These are phyloP conservation scores for Agrochola lota DNA, from an alignment of 2,888 invertebrate genomes.

Conservation along the genomic window DNA sequence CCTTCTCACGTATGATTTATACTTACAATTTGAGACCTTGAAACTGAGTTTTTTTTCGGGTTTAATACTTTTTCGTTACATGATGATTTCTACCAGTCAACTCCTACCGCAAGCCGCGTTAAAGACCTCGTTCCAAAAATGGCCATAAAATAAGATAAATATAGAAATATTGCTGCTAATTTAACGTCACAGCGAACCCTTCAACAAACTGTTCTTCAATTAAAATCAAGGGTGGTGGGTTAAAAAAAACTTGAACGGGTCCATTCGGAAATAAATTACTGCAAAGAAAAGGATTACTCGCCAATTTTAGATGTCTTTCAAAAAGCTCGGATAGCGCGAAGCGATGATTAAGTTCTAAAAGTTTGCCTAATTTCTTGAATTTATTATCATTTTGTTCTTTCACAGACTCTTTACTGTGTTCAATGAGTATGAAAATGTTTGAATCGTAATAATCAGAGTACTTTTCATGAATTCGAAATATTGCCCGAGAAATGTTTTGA, in stretches of 20 bases:
- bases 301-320: conserved; percentile 77
- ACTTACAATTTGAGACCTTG: too few relatives aligned
- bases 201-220: conserved; percentile 66
- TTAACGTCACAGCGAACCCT: conserved; percentile 32
- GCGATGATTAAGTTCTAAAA: conserved; percentile 75
- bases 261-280: conserved; percentile 75
- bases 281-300: conserved; percentile 76
- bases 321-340: conserved; percentile 70
- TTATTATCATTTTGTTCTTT: conserved; percentile 71
- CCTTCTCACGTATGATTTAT: too few relatives aligned
- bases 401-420: conserved; percentile 59
- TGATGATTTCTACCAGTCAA: too few relatives aligned
- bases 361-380: conserved; percentile 75
- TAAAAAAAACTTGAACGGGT: conserved; percentile 68
- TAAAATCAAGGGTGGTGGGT: conserved; percentile 68
- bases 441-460: conserved; percentile 61
- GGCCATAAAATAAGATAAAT: conserved; percentile 10
- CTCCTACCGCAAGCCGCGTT: too few relatives aligned
- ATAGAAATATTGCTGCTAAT: conserved; percentile 43
- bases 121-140: too few relatives aligned
- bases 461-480: conserved; percentile 51
- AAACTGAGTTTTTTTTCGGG: too few relatives aligned
- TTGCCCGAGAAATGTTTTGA: conserved; percentile 39
- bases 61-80: too few relatives aligned
- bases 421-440: conserved; percentile 68